phyloP scores from a whole-genome alignment of 2,888 invertebrate genomes.

The Xanthorhoe spadicearia region DNA sequence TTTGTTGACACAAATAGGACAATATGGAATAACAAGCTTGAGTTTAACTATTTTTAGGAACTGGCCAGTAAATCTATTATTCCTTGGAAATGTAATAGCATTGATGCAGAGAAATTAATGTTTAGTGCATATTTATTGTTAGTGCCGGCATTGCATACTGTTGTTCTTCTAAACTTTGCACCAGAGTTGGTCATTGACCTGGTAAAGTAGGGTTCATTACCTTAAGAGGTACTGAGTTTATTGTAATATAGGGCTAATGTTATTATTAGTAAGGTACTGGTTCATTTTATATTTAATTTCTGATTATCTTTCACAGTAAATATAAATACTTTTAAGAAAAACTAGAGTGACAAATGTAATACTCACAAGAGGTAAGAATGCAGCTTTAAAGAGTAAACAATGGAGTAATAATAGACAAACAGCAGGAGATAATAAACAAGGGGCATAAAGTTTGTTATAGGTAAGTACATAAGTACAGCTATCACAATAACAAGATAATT shows the following conservation, averaged over 20 bases:
- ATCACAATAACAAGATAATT: constrained; percentile 13
- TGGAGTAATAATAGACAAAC: background rate
- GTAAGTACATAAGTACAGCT: constrained; percentile 7
- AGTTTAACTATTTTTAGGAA: background rate
- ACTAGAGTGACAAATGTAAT: background rate
- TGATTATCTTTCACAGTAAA: too few species aligned
- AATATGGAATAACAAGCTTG: background rate
- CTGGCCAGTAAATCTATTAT: background rate
- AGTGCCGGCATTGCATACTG: too few species aligned
- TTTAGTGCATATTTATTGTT: too few species aligned
- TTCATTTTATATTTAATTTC: too few species aligned
- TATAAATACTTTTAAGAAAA: too few species aligned
- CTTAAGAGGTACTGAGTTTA: too few species aligned
- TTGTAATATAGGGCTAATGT: too few species aligned
- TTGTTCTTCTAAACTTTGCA: too few species aligned
- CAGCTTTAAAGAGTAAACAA: background rate
- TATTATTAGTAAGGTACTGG: too few species aligned
- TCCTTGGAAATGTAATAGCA: background rate
- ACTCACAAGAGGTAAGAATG: background rate
- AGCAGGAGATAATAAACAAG: constrained; percentile 15
- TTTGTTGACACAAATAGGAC: constrained; percentile 17
- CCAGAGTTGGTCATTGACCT: too few species aligned
- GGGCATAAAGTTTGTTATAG: constrained; percentile 13
- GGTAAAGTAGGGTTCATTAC: too few species aligned
- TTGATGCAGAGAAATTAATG: too few species aligned